Conservation (phyloP, 2,797 vertebrate genomes). For the Pagetopsis macropterus region DNA sequence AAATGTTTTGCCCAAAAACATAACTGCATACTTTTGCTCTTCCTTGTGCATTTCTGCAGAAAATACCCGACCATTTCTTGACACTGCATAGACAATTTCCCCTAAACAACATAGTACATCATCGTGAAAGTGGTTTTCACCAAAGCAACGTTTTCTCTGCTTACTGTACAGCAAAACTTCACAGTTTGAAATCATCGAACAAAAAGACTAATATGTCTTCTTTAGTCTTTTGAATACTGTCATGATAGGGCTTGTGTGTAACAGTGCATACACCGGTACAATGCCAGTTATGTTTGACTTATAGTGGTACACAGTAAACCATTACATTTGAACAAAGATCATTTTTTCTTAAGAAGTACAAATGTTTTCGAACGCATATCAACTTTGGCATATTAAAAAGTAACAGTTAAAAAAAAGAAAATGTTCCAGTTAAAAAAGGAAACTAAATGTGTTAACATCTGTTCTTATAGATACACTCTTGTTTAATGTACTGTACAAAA, state of each 20-base stretch:
- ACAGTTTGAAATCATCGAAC: constrained; percentile 29
- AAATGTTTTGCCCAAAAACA: constrained; percentile 5
- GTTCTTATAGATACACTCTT: neutral
- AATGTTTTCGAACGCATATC: neutral
- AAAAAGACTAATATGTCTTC: constrained; percentile 3
- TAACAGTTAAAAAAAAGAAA: neutral
- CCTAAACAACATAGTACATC: constrained; percentile 6
- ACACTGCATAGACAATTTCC: neutral
- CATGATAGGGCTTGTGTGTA: constrained; percentile 1
- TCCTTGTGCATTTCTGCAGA: neutral
- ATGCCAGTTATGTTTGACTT: constrained; percentile 4
- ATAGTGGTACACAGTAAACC: constrained; percentile 15
- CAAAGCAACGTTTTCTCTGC: neutral
- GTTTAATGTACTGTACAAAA: constrained; percentile 2
- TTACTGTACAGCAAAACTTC: constrained; percentile 9
- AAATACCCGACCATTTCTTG: neutral
- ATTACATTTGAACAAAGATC: constrained; percentile 18
- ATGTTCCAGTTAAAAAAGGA: neutral
- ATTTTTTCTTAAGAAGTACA: constrained; percentile 2
- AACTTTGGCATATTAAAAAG: constrained; percentile 11
- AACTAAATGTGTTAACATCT: neutral
- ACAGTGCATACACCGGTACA: constrained; percentile 6
- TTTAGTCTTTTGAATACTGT: constrained; percentile 14
- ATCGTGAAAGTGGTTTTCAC: constrained; percentile 4
- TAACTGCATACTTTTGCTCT: neutral